A percentile compares a stretch with the other conserved stretches of the same genome.
Conservation (phyloP, 2,113 vertebrate genomes). For the Archocentrus centrarchus region DNA sequence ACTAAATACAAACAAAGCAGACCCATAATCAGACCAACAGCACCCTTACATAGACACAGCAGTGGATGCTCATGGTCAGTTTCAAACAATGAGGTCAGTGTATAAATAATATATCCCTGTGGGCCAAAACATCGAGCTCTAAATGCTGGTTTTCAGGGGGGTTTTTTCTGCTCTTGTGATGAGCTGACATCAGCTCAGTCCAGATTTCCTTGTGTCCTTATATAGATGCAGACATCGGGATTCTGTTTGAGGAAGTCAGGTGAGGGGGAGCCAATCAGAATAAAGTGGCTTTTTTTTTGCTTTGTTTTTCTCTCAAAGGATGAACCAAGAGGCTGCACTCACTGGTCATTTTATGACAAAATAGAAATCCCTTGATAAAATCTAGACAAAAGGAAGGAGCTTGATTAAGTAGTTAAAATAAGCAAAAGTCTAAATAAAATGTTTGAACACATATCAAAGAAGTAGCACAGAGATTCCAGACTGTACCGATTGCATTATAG, state of each 20-base stretch:
- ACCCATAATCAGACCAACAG: neutral
- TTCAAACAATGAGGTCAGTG: neutral
- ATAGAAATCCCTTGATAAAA: neutral
- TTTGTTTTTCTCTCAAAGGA: no score
- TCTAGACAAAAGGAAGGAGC: neutral
- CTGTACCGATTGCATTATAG: slow-evolving; percentile 94
- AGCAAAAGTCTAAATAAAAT: neutral
- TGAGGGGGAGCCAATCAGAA: neutral
- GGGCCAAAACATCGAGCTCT: neutral
- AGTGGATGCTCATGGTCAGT: neutral
- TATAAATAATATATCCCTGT: neutral
- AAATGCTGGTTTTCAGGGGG: neutral
- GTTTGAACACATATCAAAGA: neutral
- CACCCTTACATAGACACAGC: neutral
- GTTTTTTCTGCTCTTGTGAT: neutral
- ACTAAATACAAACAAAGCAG: slow-evolving; percentile 77
- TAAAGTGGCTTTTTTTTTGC: neutral
- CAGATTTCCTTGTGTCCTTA: neutral
- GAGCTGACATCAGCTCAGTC: neutral
- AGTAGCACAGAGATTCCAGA: neutral
- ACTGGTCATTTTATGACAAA: neutral
- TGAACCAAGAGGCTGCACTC: neutral
- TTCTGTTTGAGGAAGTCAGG: neutral
- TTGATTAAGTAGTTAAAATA: neutral
- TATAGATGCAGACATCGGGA: neutral